These are phyloP conservation scores for Cacoxenus indagator DNA, from an alignment of 2,888 invertebrate genomes.

Conservation along the genomic window DNA sequence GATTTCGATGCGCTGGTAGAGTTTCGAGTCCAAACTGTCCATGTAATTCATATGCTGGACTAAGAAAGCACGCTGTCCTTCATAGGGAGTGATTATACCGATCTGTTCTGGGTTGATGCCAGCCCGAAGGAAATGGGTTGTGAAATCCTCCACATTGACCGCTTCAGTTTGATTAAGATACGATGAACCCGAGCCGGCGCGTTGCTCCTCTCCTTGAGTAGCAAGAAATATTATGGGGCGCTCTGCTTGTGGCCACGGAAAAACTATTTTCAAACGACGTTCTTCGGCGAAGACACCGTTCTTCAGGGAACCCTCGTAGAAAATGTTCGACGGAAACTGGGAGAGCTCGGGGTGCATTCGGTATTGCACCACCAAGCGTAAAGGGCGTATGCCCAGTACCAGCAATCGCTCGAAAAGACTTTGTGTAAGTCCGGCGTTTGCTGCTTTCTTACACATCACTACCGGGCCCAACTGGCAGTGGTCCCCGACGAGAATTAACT, in stretches of 20 bases:
- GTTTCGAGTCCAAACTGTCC: conserved; percentile 94
- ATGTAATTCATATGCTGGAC: conserved; percentile 99
- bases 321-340: conserved; percentile 98
- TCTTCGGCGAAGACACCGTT: conserved; percentile 99
- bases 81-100: conserved; percentile 98
- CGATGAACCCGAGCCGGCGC: conserved; percentile 98
- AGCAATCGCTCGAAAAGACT: conserved; percentile 97
- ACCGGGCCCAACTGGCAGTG: conserved; percentile 99
- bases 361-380: conserved; percentile 97
- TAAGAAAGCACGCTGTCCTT: conserved; percentile 97
- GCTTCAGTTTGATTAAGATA: conserved; percentile 99
- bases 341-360: conserved; percentile 99
- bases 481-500: conserved; percentile 97
- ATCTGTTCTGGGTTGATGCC: conserved; percentile 98
- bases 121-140: conserved; percentile 92
- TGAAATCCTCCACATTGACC: conserved; percentile 97
- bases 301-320: conserved; percentile 98
- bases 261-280: conserved; percentile 92
- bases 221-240: conserved; percentile 99
- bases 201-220: conserved; percentile 98
- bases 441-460: conserved; percentile 99
- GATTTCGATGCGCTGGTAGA: conserved; percentile 99
- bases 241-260: conserved; percentile 97
- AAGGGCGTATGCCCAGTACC: conserved; percentile 96
- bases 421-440: conserved; percentile 95